These are phyloP conservation scores for Myripristis murdjan DNA, from an alignment of 2,797 vertebrate genomes.

Conservation along the genomic window DNA sequence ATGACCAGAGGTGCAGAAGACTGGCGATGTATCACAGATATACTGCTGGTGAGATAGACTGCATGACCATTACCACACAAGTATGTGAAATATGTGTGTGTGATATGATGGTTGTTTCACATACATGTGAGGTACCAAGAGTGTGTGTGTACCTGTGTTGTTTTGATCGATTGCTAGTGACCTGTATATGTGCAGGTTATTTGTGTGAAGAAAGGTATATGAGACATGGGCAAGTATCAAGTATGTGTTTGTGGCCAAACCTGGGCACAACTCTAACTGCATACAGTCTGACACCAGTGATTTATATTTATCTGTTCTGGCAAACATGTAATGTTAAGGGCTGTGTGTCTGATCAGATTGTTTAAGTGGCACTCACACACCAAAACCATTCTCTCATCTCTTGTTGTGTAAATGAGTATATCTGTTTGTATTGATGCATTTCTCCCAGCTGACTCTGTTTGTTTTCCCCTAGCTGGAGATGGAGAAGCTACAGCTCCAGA, in stretches of 20 bases:
- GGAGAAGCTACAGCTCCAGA: conserved; percentile 96
- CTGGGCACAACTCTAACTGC: too few species aligned
- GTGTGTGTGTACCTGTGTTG: neutral
- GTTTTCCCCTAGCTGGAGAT: conserved; percentile 90
- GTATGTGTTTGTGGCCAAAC: neutral
- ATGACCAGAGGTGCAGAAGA: neutral
- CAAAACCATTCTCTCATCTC: too few species aligned
- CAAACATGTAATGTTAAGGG: too few species aligned
- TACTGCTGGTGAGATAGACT: neutral
- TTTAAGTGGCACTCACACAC: too few species aligned
- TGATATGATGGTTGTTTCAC: conserved; percentile 8
- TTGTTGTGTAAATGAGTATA: neutral
- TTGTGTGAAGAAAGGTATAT: too few species aligned
- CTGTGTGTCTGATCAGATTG: too few species aligned
- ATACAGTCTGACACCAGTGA: too few species aligned
- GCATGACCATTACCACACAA: neutral
- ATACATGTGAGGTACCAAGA: conserved; percentile 1
- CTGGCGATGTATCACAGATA: neutral
- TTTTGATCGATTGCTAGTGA: neutral
- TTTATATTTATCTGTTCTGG: too few species aligned
- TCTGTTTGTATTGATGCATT: neutral
- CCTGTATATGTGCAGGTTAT: too few species aligned
- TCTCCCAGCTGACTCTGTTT: conserved; percentile 19
- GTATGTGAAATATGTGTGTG: neutral
- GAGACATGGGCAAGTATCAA: too few species aligned